Percentiles rank a stretch among this genome's conserved stretches.
Conservation (phyloP, 92 coral and sea anemone genomes). For the Palythoa heliodiscus region DNA sequence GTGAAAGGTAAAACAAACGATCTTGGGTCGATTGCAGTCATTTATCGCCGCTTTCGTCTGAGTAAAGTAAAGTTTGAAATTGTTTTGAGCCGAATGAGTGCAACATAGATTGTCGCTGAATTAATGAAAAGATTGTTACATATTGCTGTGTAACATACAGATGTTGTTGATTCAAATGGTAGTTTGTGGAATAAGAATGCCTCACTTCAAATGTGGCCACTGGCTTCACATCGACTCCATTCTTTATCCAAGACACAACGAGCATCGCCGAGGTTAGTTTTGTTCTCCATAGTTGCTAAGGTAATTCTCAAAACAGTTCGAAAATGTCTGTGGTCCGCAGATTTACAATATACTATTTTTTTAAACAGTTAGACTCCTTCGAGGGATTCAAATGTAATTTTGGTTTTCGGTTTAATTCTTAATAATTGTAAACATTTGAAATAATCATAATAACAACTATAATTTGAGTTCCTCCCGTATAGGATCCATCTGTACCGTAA, state of each 20-base stretch:
- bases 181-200: constrained; percentile 31
- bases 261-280: constrained; percentile 32
- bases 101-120: neutral
- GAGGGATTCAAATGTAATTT: no score
- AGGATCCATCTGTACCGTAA: no score
- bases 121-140: neutral
- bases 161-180: constrained; percentile 3
- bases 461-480: no score
- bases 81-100: neutral
- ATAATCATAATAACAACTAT: no score
- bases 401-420: no score
- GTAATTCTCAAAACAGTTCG: no score
- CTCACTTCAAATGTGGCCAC: constrained; percentile 13
- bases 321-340: no score
- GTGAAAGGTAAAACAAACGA: constrained; percentile 25
- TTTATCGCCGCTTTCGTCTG: constrained; percentile 2
- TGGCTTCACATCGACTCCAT: constrained; percentile 41
- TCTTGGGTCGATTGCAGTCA: neutral
- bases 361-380: no score
- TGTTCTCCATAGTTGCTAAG: no score
- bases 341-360: no score
- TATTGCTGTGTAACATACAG: neutral
- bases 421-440: no score
- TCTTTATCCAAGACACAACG: constrained; percentile 7
- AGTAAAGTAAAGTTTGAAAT: neutral